Evolutionary conservation across 2,888 invertebrate genomes (phyloP).

Genomic region (Apamea monoglypha): DNA sequence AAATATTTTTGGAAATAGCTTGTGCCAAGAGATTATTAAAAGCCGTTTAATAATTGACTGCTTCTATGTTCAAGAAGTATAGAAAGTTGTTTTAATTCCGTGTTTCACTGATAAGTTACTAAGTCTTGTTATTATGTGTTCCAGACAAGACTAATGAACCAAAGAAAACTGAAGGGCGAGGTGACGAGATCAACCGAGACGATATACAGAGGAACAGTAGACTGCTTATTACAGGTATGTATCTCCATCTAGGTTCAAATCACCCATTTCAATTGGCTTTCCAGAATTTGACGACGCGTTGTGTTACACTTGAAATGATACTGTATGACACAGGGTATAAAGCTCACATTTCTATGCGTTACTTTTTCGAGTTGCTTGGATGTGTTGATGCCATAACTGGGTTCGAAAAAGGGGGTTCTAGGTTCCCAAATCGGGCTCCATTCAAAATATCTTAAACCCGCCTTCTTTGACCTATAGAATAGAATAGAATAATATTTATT

Average conservation of each 20-base stretch:
- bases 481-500: too few species aligned
- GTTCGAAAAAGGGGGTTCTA: neutral
- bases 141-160: slow-evolving; percentile 98
- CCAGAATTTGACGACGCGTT: neutral
- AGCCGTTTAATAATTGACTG: neutral
- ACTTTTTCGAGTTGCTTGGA: neutral
- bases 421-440: neutral
- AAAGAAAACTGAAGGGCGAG: slow-evolving; percentile 91
- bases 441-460: neutral
- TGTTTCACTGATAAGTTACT: neutral
- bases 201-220: slow-evolving; percentile 95
- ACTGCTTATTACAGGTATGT: slow-evolving; percentile 94
- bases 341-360: neutral
- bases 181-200: slow-evolving; percentile 70
- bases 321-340: neutral
- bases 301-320: neutral
- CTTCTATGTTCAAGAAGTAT: neutral
- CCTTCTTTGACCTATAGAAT: neutral
- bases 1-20: neutral
- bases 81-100: neutral
- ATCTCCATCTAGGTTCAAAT: neutral
- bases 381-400: neutral
- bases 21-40: neutral
- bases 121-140: slow-evolving; percentile 70
- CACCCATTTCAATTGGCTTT: neutral